These are phyloP conservation scores for Acromyrmex echinatior DNA, from an alignment of 1,140 invertebrate genomes.

Conservation along the genomic window DNA sequence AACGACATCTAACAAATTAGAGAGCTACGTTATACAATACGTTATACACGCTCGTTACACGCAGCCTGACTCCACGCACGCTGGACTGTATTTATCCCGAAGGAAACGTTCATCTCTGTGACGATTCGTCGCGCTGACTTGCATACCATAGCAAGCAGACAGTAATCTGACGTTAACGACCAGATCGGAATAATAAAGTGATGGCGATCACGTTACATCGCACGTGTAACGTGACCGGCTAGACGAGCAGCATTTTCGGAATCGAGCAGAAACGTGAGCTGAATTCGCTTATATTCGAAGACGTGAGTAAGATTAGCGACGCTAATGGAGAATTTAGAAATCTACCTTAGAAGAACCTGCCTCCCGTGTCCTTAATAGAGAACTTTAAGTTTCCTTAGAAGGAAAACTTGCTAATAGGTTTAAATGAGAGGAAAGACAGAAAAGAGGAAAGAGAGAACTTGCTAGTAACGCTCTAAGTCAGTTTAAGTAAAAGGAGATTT, in stretches of 20 bases:
- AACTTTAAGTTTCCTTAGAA: not conserved
- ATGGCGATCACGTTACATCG: constrained; percentile 11
- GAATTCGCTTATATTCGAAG: not conserved
- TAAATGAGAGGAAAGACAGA: too few species aligned
- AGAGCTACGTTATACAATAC: constrained; percentile 23
- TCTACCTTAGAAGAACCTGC: not conserved
- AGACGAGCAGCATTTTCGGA: constrained; percentile 27
- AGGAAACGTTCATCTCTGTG: constrained; percentile 45
- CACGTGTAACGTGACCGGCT: constrained; percentile 16
- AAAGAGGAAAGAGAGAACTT: not conserved
- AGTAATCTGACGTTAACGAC: constrained; percentile 49
- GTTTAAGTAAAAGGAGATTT: not conserved
- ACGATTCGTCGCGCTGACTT: not conserved
- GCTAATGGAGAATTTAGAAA: not conserved
- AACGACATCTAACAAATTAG: constrained; percentile 42
- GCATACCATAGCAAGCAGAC: constrained; percentile 5
- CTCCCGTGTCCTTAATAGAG: not conserved
- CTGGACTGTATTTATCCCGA: constrained; percentile 34
- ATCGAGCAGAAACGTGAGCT: not conserved
- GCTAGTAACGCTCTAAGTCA: not conserved
- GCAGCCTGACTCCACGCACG: constrained; percentile 34
- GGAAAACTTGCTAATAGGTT: not conserved
- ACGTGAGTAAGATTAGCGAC: not conserved
- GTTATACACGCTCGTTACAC: constrained; percentile 50
- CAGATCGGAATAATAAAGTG: constrained; percentile 42